Percentiles rank a stretch among this genome's conserved stretches.
phyloP scores from a whole-genome alignment of 2,888 invertebrate genomes.

The Pemphredon lugubris region DNA sequence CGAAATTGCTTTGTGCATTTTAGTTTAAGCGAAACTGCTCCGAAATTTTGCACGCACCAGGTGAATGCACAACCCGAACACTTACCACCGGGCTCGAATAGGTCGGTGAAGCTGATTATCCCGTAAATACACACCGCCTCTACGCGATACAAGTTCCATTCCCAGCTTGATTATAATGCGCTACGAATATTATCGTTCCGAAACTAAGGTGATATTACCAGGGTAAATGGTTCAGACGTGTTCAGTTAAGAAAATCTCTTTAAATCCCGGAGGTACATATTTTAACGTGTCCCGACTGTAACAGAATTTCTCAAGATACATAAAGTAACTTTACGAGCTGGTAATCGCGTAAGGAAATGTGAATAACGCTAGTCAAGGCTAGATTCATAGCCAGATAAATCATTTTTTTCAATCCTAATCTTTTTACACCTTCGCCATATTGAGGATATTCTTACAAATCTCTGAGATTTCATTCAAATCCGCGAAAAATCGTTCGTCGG shows the following conservation, averaged over 20 bases:
- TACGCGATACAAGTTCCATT: conserved; percentile 14
- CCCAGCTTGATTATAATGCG: conserved; percentile 8
- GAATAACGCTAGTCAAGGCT: too few relatives aligned
- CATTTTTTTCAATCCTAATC: too few relatives aligned
- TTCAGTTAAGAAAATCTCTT: neutral
- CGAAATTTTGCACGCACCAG: conserved; percentile 32
- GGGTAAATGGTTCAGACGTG: neutral
- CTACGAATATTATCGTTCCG: conserved; percentile 7
- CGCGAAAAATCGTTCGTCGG: too few relatives aligned
- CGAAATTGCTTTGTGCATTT: conserved; percentile 26
- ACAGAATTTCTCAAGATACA: too few relatives aligned
- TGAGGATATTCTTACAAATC: too few relatives aligned
- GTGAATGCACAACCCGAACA: conserved; percentile 11
- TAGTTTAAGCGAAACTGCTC: conserved; percentile 24
- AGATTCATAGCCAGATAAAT: too few relatives aligned
- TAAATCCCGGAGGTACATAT: neutral
- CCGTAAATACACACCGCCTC: conserved; percentile 24
- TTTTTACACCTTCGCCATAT: too few relatives aligned
- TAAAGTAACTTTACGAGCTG: too few relatives aligned
- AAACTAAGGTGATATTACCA: neutral
- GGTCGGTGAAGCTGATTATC: conserved; percentile 44
- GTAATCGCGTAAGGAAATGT: too few relatives aligned
- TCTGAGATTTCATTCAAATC: too few relatives aligned
- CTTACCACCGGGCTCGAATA: conserved; percentile 35
- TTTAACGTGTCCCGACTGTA: too few relatives aligned